These are phyloP conservation scores for Dascyllus trimaculatus DNA, from an alignment of 2,113 vertebrate species.

Conservation along the genomic window DNA sequence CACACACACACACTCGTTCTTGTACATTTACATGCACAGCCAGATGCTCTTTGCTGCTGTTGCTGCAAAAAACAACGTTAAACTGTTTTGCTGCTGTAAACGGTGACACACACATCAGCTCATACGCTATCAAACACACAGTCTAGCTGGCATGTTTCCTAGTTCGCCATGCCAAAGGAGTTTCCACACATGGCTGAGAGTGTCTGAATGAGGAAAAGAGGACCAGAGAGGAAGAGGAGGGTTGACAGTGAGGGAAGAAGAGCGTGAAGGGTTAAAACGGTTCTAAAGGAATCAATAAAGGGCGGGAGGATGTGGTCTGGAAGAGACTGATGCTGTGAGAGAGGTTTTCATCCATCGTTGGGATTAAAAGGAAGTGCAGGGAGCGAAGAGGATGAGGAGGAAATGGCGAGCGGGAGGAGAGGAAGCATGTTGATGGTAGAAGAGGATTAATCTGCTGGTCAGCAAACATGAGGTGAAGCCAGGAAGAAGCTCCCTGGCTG, in stretches of 20 bases:
- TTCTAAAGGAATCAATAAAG: not conserved
- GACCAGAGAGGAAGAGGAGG: not conserved
- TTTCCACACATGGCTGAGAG: not conserved
- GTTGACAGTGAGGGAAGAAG: not conserved
- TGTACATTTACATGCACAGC: not conserved
- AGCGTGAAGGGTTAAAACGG: conserved; percentile 6
- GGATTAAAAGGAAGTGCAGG: conserved; percentile 24
- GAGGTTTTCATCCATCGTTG: not conserved
- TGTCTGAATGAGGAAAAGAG: not conserved
- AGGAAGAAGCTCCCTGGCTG: not conserved
- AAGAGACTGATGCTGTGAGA: not conserved
- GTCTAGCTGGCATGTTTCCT: not conserved
- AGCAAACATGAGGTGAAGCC: conserved; percentile 29
- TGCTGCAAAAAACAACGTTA: conserved; percentile 8
- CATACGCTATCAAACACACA: not conserved
- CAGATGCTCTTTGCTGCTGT: conserved; percentile 5
- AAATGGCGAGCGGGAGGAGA: not conserved
- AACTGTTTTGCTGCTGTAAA: conserved; percentile 10
- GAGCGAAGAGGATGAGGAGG: not conserved
- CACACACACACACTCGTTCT: conserved; percentile 11
- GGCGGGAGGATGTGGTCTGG: not conserved
- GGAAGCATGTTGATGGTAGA: not conserved
- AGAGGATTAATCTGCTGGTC: conserved; percentile 41
- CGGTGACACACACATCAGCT: not conserved
- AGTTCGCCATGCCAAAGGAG: not conserved